A percentile compares a stretch with the other conserved stretches of the same genome.
Evolutionary conservation across 2,888 invertebrate species (phyloP).

Genomic region (Calameuta filiformis): DNA sequence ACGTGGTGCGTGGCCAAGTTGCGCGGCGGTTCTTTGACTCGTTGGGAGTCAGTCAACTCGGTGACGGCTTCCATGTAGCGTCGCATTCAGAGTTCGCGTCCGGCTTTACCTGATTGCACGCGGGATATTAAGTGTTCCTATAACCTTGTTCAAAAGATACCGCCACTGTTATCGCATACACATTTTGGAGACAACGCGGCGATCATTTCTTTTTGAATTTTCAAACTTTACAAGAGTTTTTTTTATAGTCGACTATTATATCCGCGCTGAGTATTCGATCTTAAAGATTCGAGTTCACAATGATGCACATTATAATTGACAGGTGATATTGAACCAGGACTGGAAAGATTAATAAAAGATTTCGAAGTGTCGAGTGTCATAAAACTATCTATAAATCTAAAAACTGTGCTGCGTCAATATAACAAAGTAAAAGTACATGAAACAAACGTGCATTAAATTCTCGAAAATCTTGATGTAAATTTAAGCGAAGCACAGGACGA

Average conservation of each 20-base stretch:
- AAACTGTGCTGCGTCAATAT: neutral
- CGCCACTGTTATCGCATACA: neutral
- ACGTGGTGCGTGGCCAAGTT: slow-evolving; percentile 51
- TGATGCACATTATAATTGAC: neutral
- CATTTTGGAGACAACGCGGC: neutral
- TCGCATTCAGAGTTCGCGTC: slow-evolving; percentile 5
- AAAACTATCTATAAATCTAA: neutral
- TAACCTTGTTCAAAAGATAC: neutral
- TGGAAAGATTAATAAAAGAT: neutral
- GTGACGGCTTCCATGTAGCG: slow-evolving; percentile 49
- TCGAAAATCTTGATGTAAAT: neutral
- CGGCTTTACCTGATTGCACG: slow-evolving; percentile 6
- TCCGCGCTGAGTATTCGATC: neutral
- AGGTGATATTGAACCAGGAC: neutral
- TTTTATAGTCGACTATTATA: neutral
- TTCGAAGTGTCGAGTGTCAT: neutral
- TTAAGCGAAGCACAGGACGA: neutral
- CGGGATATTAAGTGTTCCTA: neutral
- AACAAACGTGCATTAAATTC: neutral
- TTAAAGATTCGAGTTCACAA: neutral
- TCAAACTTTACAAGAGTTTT: neutral
- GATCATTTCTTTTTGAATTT: neutral
- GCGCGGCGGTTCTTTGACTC: slow-evolving; percentile 60
- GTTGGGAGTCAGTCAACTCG: slow-evolving; percentile 64
- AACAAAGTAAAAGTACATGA: neutral